Evolutionary conservation across 37 sponge, comb jelly and placozoan species (phyloP).

Genomic region (Beroe forskalii): DNA sequence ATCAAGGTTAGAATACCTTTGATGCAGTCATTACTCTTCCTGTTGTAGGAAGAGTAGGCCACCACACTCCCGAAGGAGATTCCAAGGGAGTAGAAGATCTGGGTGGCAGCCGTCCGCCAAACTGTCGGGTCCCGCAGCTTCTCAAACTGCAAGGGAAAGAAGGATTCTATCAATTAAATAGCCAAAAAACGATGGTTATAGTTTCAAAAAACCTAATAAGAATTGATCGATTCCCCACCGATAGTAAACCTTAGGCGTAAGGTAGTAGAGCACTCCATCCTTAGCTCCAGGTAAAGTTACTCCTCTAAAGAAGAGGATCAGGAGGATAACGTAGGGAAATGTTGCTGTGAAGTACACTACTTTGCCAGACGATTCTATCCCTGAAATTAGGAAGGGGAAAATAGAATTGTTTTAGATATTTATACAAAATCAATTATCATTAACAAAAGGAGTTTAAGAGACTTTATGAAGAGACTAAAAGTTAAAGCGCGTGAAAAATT

Average conservation of each 20-base stretch:
- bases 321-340: constrained; percentile 85
- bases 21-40: constrained; percentile 66
- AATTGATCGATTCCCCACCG: no score
- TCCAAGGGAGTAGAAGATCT: constrained; percentile 97
- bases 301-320: constrained; percentile 89
- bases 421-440: no score
- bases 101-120: constrained; percentile 95
- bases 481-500: no score
- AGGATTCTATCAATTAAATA: no score
- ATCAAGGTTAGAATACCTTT: no score
- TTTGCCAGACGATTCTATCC: constrained; percentile 80
- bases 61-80: constrained; percentile 83
- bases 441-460: no score
- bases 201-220: no score
- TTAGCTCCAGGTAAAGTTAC: constrained; percentile 96
- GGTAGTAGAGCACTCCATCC: constrained; percentile 71
- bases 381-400: constrained; percentile 11
- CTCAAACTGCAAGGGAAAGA: not conserved
- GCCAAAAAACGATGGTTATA: no score
- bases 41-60: constrained; percentile 84
- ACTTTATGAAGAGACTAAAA: no score
- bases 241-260: constrained; percentile 46
- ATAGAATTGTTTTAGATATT: no score
- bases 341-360: constrained; percentile 93
- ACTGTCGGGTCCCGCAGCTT: constrained; percentile 69